These are phyloP conservation scores for Peromyscus melanophrys DNA, from an alignment of 2,797 vertebrate species.

Conservation along the genomic window DNA sequence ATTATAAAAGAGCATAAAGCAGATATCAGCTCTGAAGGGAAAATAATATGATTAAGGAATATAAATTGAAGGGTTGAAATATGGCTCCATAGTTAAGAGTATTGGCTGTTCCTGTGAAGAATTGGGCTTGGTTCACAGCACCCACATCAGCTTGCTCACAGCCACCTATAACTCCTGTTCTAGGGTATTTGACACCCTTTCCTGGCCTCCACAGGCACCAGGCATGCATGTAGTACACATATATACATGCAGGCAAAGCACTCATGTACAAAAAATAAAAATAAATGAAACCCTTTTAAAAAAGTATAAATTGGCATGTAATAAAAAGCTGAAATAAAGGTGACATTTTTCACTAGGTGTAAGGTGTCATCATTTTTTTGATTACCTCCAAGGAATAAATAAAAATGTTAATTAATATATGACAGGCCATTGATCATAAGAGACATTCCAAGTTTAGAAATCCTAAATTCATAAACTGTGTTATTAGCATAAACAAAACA, in stretches of 20 bases:
- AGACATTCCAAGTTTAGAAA: background rate
- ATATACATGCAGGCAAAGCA: background rate
- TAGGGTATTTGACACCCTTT: background rate
- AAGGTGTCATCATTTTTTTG: background rate
- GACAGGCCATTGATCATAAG: background rate
- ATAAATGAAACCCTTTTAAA: background rate
- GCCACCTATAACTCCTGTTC: background rate
- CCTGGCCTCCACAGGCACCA: background rate
- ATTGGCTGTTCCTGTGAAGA: background rate
- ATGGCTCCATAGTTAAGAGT: too few relatives aligned
- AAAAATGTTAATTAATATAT: background rate
- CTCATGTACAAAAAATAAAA: background rate
- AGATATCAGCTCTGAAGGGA: background rate
- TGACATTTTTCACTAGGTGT: background rate
- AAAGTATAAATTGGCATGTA: conserved; percentile 12
- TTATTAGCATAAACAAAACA: conserved; percentile 25
- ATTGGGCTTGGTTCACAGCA: background rate
- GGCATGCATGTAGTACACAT: background rate
- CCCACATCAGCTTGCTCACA: background rate
- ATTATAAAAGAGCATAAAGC: background rate
- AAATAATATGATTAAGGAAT: background rate
- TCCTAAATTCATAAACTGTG: background rate
- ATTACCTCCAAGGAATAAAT: background rate
- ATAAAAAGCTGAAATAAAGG: conserved; percentile 26
- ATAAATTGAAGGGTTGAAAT: background rate